Percentiles rank a stretch among this genome's conserved stretches.
Evolutionary conservation across 2,888 invertebrate species (phyloP).

Genomic region (Diaprepes abbreviatus): DNA sequence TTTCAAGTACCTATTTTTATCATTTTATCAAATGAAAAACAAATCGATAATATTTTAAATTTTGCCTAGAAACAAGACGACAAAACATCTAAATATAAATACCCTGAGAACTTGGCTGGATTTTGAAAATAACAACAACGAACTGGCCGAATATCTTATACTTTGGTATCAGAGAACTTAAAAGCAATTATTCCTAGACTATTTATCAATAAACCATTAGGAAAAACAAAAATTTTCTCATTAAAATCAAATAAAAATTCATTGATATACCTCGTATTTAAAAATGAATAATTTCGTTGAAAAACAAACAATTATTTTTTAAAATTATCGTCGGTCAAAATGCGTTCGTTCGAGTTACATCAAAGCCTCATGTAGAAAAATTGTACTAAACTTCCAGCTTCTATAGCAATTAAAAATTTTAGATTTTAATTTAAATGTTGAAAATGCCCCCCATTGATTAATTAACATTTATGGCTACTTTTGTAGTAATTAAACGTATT

Average conservation of each 20-base stretch:
- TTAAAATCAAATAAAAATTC: neutral
- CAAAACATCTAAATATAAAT: conserved; percentile 42
- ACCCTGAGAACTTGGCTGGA: conserved; percentile 40
- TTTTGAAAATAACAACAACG: conserved; percentile 42
- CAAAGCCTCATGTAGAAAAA: too few relatives aligned
- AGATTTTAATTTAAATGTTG: too few relatives aligned
- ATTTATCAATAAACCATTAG: neutral
- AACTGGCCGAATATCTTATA: conserved; percentile 4
- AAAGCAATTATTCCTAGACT: neutral
- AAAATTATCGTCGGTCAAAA: too few relatives aligned
- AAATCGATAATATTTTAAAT: conserved; percentile 25
- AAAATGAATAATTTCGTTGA: too few relatives aligned
- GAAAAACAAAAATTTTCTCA: neutral
- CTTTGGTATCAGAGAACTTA: neutral
- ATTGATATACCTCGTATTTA: too few relatives aligned
- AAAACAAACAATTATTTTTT: too few relatives aligned
- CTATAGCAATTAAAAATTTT: too few relatives aligned
- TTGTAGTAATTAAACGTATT: too few relatives aligned
- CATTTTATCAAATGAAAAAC: conserved; percentile 28
- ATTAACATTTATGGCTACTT: too few relatives aligned
- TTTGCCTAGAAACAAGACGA: conserved; percentile 42
- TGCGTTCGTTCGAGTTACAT: too few relatives aligned
- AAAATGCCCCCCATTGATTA: too few relatives aligned
- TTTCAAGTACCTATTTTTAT: conserved; percentile 14
- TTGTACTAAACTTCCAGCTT: too few relatives aligned